A percentile compares a stretch with the other conserved stretches of the same genome.
Conservation (phyloP, 2,888 invertebrate species). For the Sarcophaga subvicina region DNA sequence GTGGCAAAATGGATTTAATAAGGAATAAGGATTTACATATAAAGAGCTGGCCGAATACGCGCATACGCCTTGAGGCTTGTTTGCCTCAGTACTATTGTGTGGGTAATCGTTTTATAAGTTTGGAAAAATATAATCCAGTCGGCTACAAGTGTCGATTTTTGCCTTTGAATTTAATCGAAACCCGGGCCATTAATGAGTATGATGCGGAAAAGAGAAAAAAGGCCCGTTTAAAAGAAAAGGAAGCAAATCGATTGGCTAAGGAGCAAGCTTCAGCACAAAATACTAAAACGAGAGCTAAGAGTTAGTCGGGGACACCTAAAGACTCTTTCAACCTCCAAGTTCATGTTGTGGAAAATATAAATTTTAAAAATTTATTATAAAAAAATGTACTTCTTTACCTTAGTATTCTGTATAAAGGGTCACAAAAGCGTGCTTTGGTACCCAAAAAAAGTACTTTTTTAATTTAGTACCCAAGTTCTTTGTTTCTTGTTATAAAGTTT, state of each 20-base stretch:
- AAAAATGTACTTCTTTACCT: too few relatives aligned
- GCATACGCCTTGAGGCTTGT: slow-evolving; percentile 75
- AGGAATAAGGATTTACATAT: slow-evolving; percentile 72
- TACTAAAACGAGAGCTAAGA: background rate
- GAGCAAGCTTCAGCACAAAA: background rate
- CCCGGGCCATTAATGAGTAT: slow-evolving; percentile 14
- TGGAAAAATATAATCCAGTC: slow-evolving; percentile 72
- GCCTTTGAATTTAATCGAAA: slow-evolving; percentile 74
- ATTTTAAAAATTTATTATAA: too few relatives aligned
- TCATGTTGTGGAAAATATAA: too few relatives aligned
- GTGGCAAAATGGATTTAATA: slow-evolving; percentile 68
- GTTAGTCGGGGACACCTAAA: background rate
- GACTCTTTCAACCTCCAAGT: too few relatives aligned
- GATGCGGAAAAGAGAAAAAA: slow-evolving; percentile 4
- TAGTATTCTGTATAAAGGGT: too few relatives aligned
- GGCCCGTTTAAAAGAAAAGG: background rate
- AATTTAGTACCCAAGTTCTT: too few relatives aligned
- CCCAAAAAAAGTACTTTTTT: too few relatives aligned
- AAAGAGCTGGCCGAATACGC: slow-evolving; percentile 66
- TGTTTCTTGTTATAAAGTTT: too few relatives aligned
- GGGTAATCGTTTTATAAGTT: slow-evolving; percentile 74
- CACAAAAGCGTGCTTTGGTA: too few relatives aligned
- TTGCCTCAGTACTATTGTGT: slow-evolving; percentile 75
- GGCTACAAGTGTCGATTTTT: slow-evolving; percentile 75
- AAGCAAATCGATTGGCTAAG: slow-evolving; percentile 15